Conservation (phyloP, 2,888 invertebrate species). For the Cosmia pyralina region DNA sequence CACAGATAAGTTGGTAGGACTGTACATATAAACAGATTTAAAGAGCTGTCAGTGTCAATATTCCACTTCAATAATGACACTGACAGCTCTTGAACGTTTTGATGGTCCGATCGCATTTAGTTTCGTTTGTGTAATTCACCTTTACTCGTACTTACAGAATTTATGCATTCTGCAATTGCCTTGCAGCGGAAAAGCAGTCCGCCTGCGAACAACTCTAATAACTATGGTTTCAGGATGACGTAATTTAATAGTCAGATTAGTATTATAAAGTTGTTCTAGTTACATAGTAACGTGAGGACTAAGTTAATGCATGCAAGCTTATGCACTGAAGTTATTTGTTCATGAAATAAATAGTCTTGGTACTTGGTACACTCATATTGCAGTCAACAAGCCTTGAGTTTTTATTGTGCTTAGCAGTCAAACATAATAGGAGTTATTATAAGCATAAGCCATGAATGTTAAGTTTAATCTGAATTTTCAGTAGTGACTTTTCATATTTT, state of each 20-base stretch:
- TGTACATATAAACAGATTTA: too few relatives aligned
- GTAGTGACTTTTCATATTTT: neutral
- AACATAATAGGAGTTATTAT: neutral
- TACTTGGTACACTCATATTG: neutral
- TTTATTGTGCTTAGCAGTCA: neutral
- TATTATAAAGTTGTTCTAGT: constrained; percentile 10
- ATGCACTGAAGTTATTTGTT: constrained; percentile 24
- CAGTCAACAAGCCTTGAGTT: constrained; percentile 1
- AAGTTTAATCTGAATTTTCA: neutral
- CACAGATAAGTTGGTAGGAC: too few relatives aligned
- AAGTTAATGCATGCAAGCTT: constrained; percentile 15
- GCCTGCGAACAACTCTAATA: neutral
- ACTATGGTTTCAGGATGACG: neutral
- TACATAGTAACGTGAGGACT: constrained; percentile 7
- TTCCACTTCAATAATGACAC: too few relatives aligned
- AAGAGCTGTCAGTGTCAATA: neutral
- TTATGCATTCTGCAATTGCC: neutral
- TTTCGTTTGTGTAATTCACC: too few relatives aligned
- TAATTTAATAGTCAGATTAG: neutral
- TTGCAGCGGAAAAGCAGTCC: too few relatives aligned
- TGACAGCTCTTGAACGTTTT: too few relatives aligned
- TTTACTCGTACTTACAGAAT: neutral
- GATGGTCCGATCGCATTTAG: too few relatives aligned
- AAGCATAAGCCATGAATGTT: neutral
- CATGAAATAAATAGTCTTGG: constrained; percentile 37